Evolutionary conservation across 2,888 invertebrate species (phyloP), one percentile per base, ranked within the genome.

Genomic region (Chrysolina oricalcia): DNA sequence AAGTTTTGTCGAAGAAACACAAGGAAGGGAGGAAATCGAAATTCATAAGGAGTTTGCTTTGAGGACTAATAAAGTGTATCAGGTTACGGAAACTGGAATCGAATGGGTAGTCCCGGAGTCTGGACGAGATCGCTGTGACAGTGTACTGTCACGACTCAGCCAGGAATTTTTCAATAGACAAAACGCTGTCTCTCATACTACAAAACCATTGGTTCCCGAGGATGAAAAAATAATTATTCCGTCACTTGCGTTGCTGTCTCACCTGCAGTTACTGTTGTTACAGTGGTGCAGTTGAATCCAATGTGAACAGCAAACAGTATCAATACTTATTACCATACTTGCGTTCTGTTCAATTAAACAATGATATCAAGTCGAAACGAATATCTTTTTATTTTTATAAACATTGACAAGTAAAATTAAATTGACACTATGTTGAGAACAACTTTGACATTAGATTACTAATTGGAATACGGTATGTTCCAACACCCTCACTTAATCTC

Each of bases 181-280:
- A 71, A 63, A 74, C 70, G 13, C 56, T 70, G 21, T 21, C 35
- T 2, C n/a, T 13, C 10, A 43, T 74, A 11, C 4, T 13, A 11
- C 23, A 35, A 8, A 64, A 63, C 10, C 78, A 78, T 46, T 79
- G 79, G 79, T 79, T 79, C 64, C 74, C 77, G 13, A 19, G 73
- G 10, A 78, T 79, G 74, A 43, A 71, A 63, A 69, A 23, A n/a
- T 75, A 74, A 66, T 62, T 74, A 1, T 19, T 9, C 5, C 48
- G 70, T 43, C 59, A 75, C 46, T 63, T 75, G 19, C 17, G 19
- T n/a, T 27, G 59, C 10, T 77, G 77, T 59, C 43, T 77, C 9
- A 17, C 13, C 10, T 77, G 74, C 43, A 1, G 46, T 1, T 77
- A n/a, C n/a, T n/a, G n/a, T n/a, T n/a, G n/a, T n/a, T n/a, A n/a